Evolutionary conservation across 2,888 invertebrate species (phyloP).

Genomic region (Yponomeuta malinellus): DNA sequence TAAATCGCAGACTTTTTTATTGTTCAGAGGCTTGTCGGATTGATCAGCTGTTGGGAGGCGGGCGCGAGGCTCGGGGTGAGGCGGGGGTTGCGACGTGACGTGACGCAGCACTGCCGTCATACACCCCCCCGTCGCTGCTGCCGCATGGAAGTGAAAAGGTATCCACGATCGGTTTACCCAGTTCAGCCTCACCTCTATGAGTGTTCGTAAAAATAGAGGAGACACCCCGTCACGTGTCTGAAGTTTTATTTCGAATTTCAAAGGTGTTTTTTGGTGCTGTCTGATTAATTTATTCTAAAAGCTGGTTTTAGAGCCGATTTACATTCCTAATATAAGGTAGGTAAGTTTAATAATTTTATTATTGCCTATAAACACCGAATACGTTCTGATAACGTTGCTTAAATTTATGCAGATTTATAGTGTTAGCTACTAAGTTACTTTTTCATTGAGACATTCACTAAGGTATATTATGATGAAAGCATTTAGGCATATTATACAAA

Average conservation of each 20-base stretch:
- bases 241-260: background rate
- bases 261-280: background rate
- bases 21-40: constrained; percentile 16
- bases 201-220: background rate
- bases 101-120: constrained; percentile 43
- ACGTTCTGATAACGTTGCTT: background rate
- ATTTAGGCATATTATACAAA: background rate
- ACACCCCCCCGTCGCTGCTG: constrained; percentile 36
- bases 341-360: constrained; percentile 5
- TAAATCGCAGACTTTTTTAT: background rate
- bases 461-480: no score
- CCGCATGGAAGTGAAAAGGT: constrained; percentile 15
- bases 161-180: constrained; percentile 1
- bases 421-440: background rate
- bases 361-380: background rate
- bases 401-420: background rate
- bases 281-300: constrained; percentile 1
- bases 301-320: constrained; percentile 6
- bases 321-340: background rate
- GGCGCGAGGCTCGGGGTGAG: constrained; percentile 18
- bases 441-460: background rate
- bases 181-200: constrained; percentile 2
- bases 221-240: constrained; percentile 7
- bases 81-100: constrained; percentile 27
- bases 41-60: constrained; percentile 23